These are phyloP conservation scores for Drosophila setifemur DNA, from an alignment of 1,140 invertebrate species.

Conservation along the genomic window DNA sequence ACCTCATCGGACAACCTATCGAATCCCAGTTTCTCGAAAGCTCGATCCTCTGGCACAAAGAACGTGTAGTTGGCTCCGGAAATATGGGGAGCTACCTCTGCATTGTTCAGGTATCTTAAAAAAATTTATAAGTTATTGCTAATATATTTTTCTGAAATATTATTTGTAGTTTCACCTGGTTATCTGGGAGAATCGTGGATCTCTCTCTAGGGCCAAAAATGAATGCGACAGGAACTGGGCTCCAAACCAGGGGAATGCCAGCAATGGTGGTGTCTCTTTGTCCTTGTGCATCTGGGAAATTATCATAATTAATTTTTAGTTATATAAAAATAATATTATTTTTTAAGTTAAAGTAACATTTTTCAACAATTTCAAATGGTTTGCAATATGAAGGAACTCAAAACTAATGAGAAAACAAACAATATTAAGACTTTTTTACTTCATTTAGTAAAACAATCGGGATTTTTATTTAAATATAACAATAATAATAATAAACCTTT, in stretches of 20 bases:
- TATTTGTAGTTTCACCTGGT: conserved; percentile 71
- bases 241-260: conserved; percentile 86
- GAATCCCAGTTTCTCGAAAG: conserved; percentile 84
- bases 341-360: no score
- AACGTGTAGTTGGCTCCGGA: conserved; percentile 86
- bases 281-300: conserved; percentile 83
- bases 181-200: conserved; percentile 84
- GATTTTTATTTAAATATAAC: no score
- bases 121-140: not conserved
- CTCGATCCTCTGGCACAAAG: conserved; percentile 85
- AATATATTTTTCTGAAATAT: not conserved
- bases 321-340: no score
- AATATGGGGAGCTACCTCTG: conserved; percentile 85
- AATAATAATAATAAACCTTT: no score
- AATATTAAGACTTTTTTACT: no score
- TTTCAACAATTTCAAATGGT: no score
- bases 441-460: no score
- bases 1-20: conserved; percentile 85
- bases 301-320: not conserved
- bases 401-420: no score
- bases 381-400: no score
- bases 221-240: conserved; percentile 86
- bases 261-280: conserved; percentile 86
- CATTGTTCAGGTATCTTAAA: conserved; percentile 84
- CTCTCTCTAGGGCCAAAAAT: conserved; percentile 85